Percentiles rank a stretch among this genome's conserved stretches.
Evolutionary conservation across 2,888 invertebrate genomes (phyloP).

Genomic region (Thera obeliscata): DNA sequence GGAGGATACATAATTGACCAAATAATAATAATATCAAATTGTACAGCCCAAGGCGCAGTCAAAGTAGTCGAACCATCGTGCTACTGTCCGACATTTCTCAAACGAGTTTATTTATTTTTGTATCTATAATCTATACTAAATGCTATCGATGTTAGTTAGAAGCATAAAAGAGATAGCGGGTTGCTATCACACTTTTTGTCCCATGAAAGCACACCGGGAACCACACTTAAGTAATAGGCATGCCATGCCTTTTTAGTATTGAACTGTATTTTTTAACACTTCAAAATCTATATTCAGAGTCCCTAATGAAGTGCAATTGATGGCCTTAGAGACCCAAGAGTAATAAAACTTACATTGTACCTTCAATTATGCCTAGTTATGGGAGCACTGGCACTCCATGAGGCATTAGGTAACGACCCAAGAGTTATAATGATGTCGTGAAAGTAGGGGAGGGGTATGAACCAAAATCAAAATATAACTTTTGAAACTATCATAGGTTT

Average conservation of each 20-base stretch:
- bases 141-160: background rate
- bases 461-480: background rate
- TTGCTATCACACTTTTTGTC: background rate
- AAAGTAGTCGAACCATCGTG: too few relatives aligned
- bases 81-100: too few relatives aligned
- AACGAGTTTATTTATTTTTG: too few relatives aligned
- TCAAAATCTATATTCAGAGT: slow-evolving; percentile 12
- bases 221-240: slow-evolving; percentile 7
- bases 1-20: too few relatives aligned
- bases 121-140: too few relatives aligned
- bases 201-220: background rate
- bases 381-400: slow-evolving; percentile 22
- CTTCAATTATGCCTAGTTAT: slow-evolving; percentile 28
- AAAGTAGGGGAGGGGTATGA: background rate
- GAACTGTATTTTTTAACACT: slow-evolving; percentile 21
- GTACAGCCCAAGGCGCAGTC: too few relatives aligned
- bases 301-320: slow-evolving; percentile 29
- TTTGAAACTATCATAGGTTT: too few relatives aligned
- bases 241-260: slow-evolving; percentile 2
- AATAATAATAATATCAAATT: too few relatives aligned
- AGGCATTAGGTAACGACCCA: slow-evolving; percentile 17
- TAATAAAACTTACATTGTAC: slow-evolving; percentile 34
- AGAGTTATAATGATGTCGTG: slow-evolving; percentile 8
- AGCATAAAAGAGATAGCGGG: too few relatives aligned
- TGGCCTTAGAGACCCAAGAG: slow-evolving; percentile 22